phyloP scores from a whole-genome alignment of 2,888 invertebrate genomes.

The Melolontha melolontha region DNA sequence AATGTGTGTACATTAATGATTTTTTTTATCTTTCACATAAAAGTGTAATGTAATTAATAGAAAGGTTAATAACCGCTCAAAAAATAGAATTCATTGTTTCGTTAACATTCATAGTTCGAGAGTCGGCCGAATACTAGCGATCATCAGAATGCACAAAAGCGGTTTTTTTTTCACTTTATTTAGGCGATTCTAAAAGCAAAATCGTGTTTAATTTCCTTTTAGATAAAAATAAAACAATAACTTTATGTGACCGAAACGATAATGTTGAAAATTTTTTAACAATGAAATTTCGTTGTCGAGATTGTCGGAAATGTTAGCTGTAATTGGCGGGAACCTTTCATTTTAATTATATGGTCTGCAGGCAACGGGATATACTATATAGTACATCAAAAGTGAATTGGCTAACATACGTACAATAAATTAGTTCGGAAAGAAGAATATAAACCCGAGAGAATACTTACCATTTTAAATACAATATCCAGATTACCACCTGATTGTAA shows the following conservation, averaged over 20 bases:
- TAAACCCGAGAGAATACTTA: too few species aligned
- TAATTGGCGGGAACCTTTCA: constrained; percentile 31
- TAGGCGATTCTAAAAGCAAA: constrained; percentile 40
- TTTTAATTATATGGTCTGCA: constrained; percentile 32
- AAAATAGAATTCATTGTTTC: constrained; percentile 23
- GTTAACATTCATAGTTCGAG: constrained; percentile 15
- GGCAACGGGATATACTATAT: constrained; percentile 1
- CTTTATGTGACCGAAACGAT: constrained; percentile 33
- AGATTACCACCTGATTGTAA: constrained; percentile 1
- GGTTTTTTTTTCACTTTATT: constrained; percentile 23
- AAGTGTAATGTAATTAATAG: constrained; percentile 6
- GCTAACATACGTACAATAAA: too few species aligned
- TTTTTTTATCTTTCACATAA: neutral
- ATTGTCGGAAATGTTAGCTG: constrained; percentile 30
- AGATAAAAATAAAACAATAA: constrained; percentile 38
- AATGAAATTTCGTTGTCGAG: constrained; percentile 25
- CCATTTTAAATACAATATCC: too few species aligned
- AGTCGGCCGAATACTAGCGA: constrained; percentile 13
- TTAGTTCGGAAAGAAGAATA: too few species aligned
- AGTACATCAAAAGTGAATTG: too few species aligned
- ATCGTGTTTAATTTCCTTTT: constrained; percentile 36
- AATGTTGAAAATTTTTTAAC: constrained; percentile 26
- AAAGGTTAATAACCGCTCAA: constrained; percentile 17
- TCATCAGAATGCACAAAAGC: constrained; percentile 22
- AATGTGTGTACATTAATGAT: neutral